A percentile compares a stretch with the other conserved stretches of the same genome.
Evolutionary conservation across 2,797 vertebrate species (phyloP).

Genomic region (Alauda arvensis): DNA sequence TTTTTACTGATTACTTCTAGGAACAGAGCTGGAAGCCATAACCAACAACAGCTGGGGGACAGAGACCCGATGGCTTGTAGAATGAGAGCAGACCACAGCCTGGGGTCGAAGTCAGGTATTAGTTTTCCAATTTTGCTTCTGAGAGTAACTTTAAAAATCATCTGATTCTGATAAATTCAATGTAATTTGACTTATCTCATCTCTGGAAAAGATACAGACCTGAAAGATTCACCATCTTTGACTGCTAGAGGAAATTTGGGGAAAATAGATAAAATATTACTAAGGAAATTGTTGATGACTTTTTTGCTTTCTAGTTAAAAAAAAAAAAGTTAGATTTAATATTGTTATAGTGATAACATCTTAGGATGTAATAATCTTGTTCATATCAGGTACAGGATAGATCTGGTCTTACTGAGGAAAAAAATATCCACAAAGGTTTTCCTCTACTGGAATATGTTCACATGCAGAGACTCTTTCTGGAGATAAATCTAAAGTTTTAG

Average conservation of each 20-base stretch:
- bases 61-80: background rate
- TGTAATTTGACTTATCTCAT: background rate
- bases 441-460: background rate
- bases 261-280: constrained; percentile 24
- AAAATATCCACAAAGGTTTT: background rate
- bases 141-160: background rate
- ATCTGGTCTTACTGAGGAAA: background rate
- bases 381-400: background rate
- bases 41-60: background rate
- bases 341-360: background rate
- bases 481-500: background rate
- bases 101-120: background rate
- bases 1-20: background rate
- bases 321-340: constrained; percentile 6
- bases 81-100: background rate
- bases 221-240: background rate
- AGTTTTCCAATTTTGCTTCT: background rate
- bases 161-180: constrained; percentile 24
- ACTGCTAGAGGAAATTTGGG: background rate
- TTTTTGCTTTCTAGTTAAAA: background rate
- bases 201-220: background rate
- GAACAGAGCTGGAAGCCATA: background rate
- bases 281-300: constrained; percentile 10
- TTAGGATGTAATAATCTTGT: background rate
- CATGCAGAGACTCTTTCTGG: background rate